Percentiles rank a stretch among this genome's conserved stretches.
Conservation (phyloP, 2,797 vertebrate species). For the Coranthus polyacanthus region DNA sequence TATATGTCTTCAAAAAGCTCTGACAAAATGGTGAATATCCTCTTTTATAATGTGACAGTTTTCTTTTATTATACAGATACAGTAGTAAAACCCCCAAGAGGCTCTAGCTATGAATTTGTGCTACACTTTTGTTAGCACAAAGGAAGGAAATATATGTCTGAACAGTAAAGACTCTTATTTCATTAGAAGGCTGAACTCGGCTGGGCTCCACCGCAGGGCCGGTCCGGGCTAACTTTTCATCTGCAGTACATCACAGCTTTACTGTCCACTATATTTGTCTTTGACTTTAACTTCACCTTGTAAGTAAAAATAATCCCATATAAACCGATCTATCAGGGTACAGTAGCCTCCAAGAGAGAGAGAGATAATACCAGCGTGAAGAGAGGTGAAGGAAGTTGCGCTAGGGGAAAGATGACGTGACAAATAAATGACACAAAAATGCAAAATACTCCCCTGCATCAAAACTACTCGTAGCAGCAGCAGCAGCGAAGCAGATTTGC, state of each 20-base stretch:
- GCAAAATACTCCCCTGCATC: no score
- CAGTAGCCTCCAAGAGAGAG: neutral
- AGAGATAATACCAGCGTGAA: neutral
- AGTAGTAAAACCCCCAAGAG: constrained; percentile 30
- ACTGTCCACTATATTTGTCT: neutral
- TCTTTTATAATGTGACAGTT: constrained; percentile 15
- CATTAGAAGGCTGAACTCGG: constrained; percentile 14
- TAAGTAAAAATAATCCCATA: neutral
- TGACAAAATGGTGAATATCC: constrained; percentile 18
- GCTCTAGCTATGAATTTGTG: constrained; percentile 23
- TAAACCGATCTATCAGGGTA: neutral
- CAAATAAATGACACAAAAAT: no score
- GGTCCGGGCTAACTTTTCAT: constrained; percentile 8
- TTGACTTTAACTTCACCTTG: neutral
- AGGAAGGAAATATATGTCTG: constrained; percentile 38
- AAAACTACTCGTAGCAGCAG: no score
- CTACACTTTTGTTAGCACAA: constrained; percentile 38
- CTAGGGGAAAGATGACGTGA: no score
- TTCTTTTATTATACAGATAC: constrained; percentile 44
- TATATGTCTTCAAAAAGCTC: constrained; percentile 5
- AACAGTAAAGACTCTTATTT: constrained; percentile 40
- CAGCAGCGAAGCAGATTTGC: no score
- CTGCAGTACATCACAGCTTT: constrained; percentile 6
- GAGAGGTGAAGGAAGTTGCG: neutral
- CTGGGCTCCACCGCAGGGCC: constrained; percentile 17